phyloP scores from a whole-genome alignment of 2,888 invertebrate genomes.

The Himalopsyche anomala region DNA sequence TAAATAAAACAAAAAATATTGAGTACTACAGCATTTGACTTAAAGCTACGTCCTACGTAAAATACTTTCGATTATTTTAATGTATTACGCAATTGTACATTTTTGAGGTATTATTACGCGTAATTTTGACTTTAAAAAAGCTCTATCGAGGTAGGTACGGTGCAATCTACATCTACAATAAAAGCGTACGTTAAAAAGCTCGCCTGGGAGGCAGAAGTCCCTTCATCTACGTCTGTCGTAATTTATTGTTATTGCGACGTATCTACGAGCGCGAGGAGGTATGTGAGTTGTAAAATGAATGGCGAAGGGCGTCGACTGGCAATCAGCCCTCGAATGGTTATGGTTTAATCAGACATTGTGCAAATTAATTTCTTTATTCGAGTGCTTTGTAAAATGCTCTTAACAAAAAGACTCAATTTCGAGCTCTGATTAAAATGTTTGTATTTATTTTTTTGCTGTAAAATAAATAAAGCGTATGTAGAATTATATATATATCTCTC shows the following conservation, averaged over 20 bases:
- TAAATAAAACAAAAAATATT: no score
- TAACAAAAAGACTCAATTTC: no score
- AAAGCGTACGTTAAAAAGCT: not conserved
- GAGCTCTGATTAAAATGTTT: no score
- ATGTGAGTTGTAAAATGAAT: slow-evolving; percentile 3
- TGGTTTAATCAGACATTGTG: slow-evolving; percentile 35
- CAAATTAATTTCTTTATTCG: slow-evolving; percentile 19
- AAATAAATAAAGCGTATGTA: no score
- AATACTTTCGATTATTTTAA: no score
- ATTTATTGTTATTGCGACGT: slow-evolving; percentile 40
- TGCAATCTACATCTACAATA: not conserved
- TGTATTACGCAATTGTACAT: no score
- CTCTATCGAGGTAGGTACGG: not conserved
- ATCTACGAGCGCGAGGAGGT: slow-evolving; percentile 13
- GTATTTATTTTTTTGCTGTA: no score
- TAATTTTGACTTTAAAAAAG: not conserved
- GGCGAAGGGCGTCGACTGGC: slow-evolving; percentile 4
- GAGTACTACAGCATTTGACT: no score
- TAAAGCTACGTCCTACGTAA: no score
- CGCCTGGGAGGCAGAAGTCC: not conserved
- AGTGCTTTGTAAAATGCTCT: no score
- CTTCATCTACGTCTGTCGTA: not conserved
- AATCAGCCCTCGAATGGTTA: slow-evolving; percentile 18
- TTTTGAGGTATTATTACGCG: not conserved
- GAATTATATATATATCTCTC: no score